phyloP scores from a whole-genome alignment of 2,888 invertebrate species.

The Phasia obesa region DNA sequence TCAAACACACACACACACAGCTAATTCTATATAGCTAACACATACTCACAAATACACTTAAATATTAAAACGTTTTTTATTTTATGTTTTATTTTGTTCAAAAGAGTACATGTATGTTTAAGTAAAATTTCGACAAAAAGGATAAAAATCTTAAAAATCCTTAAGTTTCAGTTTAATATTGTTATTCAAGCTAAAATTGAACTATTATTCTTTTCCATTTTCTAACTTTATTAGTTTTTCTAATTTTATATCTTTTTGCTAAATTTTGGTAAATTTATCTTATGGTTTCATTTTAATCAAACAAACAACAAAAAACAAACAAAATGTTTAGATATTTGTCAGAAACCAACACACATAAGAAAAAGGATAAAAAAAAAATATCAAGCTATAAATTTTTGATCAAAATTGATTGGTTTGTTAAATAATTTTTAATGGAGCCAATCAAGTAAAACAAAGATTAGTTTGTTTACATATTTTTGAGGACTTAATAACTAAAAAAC shows the following conservation, averaged over 20 bases:
- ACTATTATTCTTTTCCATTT: conserved; percentile 33
- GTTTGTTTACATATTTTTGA: conserved; percentile 21
- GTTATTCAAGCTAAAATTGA: conserved; percentile 32
- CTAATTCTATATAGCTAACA: no score
- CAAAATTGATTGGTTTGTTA: conserved; percentile 51
- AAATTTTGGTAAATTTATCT: conserved; percentile 14
- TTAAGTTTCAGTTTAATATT: conserved; percentile 48
- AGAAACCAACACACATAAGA: neutral
- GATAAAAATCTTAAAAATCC: conserved; percentile 20
- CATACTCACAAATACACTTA: neutral
- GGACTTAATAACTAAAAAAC: neutral
- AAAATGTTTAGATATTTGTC: neutral
- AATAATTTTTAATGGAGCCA: conserved; percentile 56
- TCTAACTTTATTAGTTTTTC: conserved; percentile 19
- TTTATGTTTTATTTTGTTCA: neutral
- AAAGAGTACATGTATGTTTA: neutral
- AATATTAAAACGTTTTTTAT: conserved; percentile 11
- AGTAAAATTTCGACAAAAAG: neutral
- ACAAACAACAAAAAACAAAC: no score
- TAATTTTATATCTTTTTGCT: neutral
- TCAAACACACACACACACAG: neutral
- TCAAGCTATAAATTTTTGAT: conserved; percentile 35
- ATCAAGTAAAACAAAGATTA: conserved; percentile 40
- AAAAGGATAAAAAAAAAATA: neutral
- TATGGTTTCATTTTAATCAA: conserved; percentile 10